A percentile compares a stretch with the other conserved stretches of the same genome.
Conservation (phyloP, 2,888 invertebrate species). For the Drosophila kokeensis region DNA sequence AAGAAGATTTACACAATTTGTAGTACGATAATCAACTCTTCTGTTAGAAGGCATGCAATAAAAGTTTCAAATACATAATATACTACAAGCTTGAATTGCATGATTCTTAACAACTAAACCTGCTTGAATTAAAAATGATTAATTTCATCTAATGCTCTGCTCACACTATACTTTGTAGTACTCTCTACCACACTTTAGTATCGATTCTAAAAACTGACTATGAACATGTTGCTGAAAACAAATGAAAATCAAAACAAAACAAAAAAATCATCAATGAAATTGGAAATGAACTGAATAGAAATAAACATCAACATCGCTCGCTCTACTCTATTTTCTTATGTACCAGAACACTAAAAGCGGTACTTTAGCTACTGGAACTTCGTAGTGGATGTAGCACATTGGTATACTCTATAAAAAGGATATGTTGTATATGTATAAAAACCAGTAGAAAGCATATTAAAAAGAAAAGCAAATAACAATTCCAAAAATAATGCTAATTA, state of each 20-base stretch:
- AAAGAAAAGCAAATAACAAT: slow-evolving; percentile 6
- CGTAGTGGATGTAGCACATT: slow-evolving; percentile 74
- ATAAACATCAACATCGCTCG: slow-evolving; percentile 68
- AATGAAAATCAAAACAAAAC: slow-evolving; percentile 19
- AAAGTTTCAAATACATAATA: neutral
- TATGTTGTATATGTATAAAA: slow-evolving; percentile 50
- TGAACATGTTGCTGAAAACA: slow-evolving; percentile 81
- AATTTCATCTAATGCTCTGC: slow-evolving; percentile 20
- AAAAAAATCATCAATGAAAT: slow-evolving; percentile 66
- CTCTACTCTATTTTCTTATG: slow-evolving; percentile 65
- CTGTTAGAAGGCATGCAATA: neutral
- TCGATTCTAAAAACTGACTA: slow-evolving; percentile 76
- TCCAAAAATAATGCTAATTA: slow-evolving; percentile 5
- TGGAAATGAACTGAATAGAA: slow-evolving; percentile 58
- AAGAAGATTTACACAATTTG: neutral
- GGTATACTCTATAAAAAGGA: slow-evolving; percentile 44
- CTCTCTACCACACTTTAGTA: slow-evolving; percentile 52
- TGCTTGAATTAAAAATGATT: slow-evolving; percentile 1
- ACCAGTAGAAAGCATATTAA: slow-evolving; percentile 62
- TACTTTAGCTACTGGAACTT: slow-evolving; percentile 69
- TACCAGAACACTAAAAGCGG: slow-evolving; percentile 54
- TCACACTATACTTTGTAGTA: slow-evolving; percentile 43
- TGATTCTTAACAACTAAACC: slow-evolving; percentile 27
- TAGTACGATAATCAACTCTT: neutral
- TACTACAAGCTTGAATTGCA: slow-evolving; percentile 32